phyloP scores from a whole-genome alignment of 2,888 invertebrate species.

The Petrophora chlorosata region DNA sequence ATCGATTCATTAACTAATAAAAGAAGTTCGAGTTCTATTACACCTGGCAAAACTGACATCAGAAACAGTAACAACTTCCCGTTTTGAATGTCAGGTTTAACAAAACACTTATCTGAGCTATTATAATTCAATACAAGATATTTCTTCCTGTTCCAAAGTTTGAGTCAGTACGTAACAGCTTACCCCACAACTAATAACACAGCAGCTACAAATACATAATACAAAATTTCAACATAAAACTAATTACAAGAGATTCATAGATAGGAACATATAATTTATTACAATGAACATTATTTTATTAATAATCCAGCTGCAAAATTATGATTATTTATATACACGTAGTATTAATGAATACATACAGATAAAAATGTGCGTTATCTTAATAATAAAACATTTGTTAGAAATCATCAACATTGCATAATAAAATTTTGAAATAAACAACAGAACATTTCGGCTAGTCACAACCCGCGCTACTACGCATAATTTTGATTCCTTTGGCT shows the following conservation, averaged over 20 bases:
- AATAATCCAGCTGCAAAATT: conserved; percentile 40
- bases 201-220: conserved; percentile 19
- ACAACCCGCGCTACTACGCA: conserved; percentile 60
- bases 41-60: no score
- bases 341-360: conserved; percentile 41
- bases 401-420: conserved; percentile 58
- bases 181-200: conserved; percentile 4
- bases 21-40: no score
- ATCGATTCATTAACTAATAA: no score
- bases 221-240: conserved; percentile 20
- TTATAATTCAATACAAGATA: no score
- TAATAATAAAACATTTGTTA: conserved; percentile 44
- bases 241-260: conserved; percentile 60
- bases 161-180: not conserved
- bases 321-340: conserved; percentile 37
- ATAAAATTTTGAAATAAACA: conserved; percentile 75
- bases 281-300: conserved; percentile 23
- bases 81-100: no score
- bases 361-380: conserved; percentile 38
- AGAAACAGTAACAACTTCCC: no score
- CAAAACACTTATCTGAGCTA: no score
- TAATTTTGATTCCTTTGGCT: conserved; percentile 73
- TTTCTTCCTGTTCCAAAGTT: not conserved
- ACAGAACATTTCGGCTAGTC: conserved; percentile 68
- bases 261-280: conserved; percentile 57